These are phyloP conservation scores for Bambusicola thoracicus DNA, from an alignment of 2,113 vertebrate species.

Conservation along the genomic window DNA sequence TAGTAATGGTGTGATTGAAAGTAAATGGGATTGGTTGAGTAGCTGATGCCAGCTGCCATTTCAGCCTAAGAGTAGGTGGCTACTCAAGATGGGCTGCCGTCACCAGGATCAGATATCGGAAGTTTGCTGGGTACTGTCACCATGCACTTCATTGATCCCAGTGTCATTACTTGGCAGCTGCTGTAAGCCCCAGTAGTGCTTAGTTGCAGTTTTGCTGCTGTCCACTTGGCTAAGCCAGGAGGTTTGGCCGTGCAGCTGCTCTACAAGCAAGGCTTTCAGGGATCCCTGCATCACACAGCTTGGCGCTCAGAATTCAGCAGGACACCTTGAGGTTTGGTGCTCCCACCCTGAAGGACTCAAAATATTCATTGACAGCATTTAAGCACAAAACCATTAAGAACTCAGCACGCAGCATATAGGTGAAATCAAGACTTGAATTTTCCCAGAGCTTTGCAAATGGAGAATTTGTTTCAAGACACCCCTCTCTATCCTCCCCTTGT, in stretches of 20 bases:
- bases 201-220: not conserved
- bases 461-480: not conserved
- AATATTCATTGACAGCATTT: not conserved
- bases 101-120: not conserved
- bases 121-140: not conserved
- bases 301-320: not conserved
- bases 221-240: not conserved
- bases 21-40: conserved; percentile 67
- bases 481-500: rapidly evolving
- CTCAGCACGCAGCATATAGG: rapidly evolving
- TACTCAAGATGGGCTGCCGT: conserved; percentile 6
- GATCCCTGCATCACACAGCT: rapidly evolving
- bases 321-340: not conserved
- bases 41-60: conserved; percentile 63
- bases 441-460: not conserved
- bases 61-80: conserved; percentile 63
- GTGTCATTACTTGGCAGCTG: not conserved
- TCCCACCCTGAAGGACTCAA: not conserved
- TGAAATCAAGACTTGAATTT: not conserved
- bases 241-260: not conserved
- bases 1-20: conserved; percentile 73
- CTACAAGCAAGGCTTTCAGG: not conserved
- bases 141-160: not conserved
- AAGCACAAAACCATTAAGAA: not conserved
- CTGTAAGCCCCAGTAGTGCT: not conserved